A percentile compares a stretch with the other conserved stretches of the same genome.
phyloP scores from a whole-genome alignment of 2,113 vertebrate genomes.

The Ceyx cyanopectus region DNA sequence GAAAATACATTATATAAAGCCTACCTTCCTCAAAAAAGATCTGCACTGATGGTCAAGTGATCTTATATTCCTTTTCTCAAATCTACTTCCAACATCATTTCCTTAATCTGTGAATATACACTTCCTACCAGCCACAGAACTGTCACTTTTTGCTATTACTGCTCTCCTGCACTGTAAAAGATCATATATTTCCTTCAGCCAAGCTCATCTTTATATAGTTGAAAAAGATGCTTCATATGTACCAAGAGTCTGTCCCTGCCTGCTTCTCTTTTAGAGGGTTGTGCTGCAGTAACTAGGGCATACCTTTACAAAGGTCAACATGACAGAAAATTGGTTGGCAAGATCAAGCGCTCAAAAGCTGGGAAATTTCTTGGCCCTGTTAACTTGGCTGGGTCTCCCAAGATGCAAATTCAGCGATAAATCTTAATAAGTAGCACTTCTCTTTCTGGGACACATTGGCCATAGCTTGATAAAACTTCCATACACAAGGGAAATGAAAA shows the following conservation, averaged over 20 bases:
- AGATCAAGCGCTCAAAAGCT: not conserved
- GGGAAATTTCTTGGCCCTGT: not conserved
- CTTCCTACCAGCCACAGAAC: not conserved
- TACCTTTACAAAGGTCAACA: not conserved
- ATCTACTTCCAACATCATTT: not conserved
- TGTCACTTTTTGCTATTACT: not conserved
- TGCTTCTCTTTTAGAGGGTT: not conserved
- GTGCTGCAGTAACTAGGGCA: not conserved
- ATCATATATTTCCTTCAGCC: not conserved
- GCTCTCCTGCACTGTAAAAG: not conserved
- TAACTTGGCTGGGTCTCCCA: not conserved
- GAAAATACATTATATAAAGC: not conserved
- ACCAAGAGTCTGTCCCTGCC: not conserved
- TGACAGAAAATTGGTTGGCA: not conserved
- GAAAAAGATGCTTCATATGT: not conserved
- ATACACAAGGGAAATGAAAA: not conserved
- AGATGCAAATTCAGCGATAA: not conserved
- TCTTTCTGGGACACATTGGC: not conserved
- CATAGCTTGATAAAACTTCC: not conserved
- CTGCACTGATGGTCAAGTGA: not conserved
- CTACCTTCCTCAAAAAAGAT: not conserved
- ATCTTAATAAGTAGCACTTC: not conserved
- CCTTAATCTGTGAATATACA: not conserved
- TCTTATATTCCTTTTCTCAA: slow-evolving; percentile 11
- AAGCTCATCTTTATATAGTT: not conserved